These are phyloP conservation scores for Selene dorsalis DNA, from an alignment of 2,797 vertebrate genomes.

Conservation along the genomic window DNA sequence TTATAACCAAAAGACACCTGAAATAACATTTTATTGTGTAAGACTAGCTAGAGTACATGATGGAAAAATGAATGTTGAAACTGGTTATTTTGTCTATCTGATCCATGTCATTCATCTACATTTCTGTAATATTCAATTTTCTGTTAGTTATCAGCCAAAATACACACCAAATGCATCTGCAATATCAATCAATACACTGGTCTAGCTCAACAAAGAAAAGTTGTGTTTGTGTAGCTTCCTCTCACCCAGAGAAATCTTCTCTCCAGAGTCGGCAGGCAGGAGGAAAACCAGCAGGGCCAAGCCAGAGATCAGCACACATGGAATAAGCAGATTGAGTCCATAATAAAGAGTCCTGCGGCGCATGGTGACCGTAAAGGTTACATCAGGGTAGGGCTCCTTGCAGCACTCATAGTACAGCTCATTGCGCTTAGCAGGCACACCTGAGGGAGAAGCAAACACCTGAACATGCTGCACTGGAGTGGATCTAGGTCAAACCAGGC, in stretches of 20 bases:
- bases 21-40: not conserved
- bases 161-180: not conserved
- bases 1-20: not conserved
- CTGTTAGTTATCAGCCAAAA: not conserved
- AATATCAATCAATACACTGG: not conserved
- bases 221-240: not conserved
- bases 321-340: slow-evolving; percentile 92
- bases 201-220: not conserved
- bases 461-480: slow-evolving; percentile 21
- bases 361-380: slow-evolving; percentile 95
- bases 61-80: too few species aligned
- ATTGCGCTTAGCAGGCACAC: slow-evolving; percentile 92
- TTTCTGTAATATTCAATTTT: not conserved
- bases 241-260: slow-evolving; percentile 93
- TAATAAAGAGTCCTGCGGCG: slow-evolving; percentile 92
- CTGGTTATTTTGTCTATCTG: not conserved
- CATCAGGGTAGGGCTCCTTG: slow-evolving; percentile 94
- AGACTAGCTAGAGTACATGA: not conserved
- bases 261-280: slow-evolving; percentile 93
- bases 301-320: slow-evolving; percentile 93
- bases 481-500: slow-evolving; percentile 1
- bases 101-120: too few species aligned
- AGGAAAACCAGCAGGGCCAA: slow-evolving; percentile 92
- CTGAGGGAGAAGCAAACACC: slow-evolving; percentile 69
- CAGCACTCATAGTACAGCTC: slow-evolving; percentile 94